A percentile compares a stretch with the other conserved stretches of the same genome.
Evolutionary conservation across 2,113 vertebrate genomes (phyloP).

Genomic region (Nipponia nippon): DNA sequence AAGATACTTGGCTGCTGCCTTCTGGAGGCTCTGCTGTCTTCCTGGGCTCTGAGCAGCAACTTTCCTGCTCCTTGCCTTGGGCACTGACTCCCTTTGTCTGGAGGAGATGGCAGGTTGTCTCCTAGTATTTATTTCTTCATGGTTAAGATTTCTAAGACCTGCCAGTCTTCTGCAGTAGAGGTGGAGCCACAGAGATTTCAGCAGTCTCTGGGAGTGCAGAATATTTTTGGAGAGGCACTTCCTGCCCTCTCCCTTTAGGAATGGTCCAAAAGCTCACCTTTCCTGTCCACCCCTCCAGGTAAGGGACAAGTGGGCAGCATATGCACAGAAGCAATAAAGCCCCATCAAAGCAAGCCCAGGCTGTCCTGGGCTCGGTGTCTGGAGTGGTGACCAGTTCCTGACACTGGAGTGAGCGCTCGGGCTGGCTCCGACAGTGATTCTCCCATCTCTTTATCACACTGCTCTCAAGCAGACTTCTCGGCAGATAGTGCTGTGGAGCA

Average conservation of each 20-base stretch:
- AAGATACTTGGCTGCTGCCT: neutral
- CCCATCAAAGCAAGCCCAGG: neutral
- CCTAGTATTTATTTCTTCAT: neutral
- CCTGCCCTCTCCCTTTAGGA: neutral
- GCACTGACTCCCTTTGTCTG: neutral
- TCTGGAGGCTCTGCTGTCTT: neutral
- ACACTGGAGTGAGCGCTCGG: fast-evolving
- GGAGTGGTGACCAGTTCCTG: neutral
- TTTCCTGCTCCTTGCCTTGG: neutral
- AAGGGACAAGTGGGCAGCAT: neutral
- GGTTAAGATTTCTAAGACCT: neutral
- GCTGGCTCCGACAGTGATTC: neutral
- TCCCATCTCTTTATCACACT: neutral
- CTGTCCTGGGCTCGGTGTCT: neutral
- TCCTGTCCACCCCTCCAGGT: neutral
- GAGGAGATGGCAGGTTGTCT: neutral
- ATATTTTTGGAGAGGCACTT: neutral
- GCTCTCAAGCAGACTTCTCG: neutral
- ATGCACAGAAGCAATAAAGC: neutral
- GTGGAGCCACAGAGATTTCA: neutral
- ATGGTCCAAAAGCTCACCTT: neutral
- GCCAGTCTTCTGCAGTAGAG: neutral
- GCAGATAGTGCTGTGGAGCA: neutral
- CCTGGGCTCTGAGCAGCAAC: neutral
- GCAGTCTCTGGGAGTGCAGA: neutral